Base-by-base conservation (phyloP, 1,140 invertebrate genomes). In the Lordiphosa stackelbergi region DNA sequence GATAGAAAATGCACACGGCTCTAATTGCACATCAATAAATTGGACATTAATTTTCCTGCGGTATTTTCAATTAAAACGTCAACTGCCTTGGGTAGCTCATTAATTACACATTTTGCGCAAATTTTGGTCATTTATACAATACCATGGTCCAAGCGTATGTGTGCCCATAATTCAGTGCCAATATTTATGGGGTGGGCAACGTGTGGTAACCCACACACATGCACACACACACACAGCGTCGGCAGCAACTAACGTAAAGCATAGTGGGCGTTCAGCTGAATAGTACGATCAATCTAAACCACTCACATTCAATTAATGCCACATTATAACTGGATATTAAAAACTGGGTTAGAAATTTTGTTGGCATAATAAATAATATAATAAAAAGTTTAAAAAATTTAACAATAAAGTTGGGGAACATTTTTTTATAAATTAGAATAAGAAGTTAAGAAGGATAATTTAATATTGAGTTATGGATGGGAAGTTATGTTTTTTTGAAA, bases 51-150 rank as follows among this genome's bases (percentile, higher is more conserved):
- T 74, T 59, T 49, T 56, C 16, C 43, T 66, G 66, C 37, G 70
- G 66, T 59, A 63, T 66, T 79, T 78, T 70, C 75, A 79, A 79
- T 79, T 81, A 74, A 74, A 71, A 53, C 61, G 74, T 70, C 74
- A 78, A 65, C 54, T 68, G 63, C 49, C 47, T 69, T 61, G 53
- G 40, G 59, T 41, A 72, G 28, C 61, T 79, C 70, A 79, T 79
- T 79, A 73, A 74, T 79, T 66, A 79, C 66, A 81, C 60, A 79
- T 78, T 73, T 69, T 54, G 48, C 53, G 74, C 65, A 58, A 79
- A 62, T 70, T 70, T 61, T 46, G 59, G 49, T 54, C 73, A 62
- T 78, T 61, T 65, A 49, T 60, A 41, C 53, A 58, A 68, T 53
- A 52, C 11, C 37, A 43, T 43, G 31, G 9, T n/a, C 24, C 8